These are phyloP conservation scores for Micromesistius poutassou DNA, from an alignment of 2,797 vertebrate genomes.

Conservation along the genomic window DNA sequence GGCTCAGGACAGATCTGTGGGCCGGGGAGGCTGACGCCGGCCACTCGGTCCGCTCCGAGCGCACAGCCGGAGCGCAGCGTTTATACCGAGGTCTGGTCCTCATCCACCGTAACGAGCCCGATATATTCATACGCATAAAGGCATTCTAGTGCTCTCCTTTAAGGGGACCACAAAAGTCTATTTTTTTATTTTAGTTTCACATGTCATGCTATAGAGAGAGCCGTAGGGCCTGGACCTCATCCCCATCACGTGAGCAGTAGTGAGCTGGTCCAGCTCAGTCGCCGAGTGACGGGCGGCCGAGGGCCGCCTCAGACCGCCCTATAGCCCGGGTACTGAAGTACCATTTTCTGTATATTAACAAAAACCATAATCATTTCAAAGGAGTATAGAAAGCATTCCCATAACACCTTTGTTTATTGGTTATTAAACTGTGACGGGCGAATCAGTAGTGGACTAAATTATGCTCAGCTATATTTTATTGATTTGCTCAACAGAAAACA, in stretches of 20 bases:
- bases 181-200: conserved; percentile 48
- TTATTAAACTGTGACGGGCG: no score
- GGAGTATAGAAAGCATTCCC: neutral
- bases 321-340: neutral
- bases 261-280: neutral
- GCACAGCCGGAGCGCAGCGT: conserved; percentile 62
- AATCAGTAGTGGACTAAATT: neutral
- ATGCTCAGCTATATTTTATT: conserved; percentile 30
- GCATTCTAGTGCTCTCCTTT: conserved; percentile 66
- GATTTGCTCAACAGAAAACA: conserved; percentile 28
- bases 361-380: neutral
- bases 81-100: conserved; percentile 59
- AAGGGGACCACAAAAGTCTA: conserved; percentile 57
- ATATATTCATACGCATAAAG: conserved; percentile 66
- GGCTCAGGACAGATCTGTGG: conserved; percentile 40
- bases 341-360: neutral
- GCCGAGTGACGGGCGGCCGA: neutral
- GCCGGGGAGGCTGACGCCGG: conserved; percentile 48
- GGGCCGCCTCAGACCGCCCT: neutral
- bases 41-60: conserved; percentile 57
- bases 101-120: conserved; percentile 55
- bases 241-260: neutral
- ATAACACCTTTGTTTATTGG: no score
- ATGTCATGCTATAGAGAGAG: conserved; percentile 47
- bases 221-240: neutral